Evolutionary conservation across 1,140 invertebrate species (phyloP), one percentile per base, ranked within the genome.

Genomic region (Dreissena rostriformis): DNA sequence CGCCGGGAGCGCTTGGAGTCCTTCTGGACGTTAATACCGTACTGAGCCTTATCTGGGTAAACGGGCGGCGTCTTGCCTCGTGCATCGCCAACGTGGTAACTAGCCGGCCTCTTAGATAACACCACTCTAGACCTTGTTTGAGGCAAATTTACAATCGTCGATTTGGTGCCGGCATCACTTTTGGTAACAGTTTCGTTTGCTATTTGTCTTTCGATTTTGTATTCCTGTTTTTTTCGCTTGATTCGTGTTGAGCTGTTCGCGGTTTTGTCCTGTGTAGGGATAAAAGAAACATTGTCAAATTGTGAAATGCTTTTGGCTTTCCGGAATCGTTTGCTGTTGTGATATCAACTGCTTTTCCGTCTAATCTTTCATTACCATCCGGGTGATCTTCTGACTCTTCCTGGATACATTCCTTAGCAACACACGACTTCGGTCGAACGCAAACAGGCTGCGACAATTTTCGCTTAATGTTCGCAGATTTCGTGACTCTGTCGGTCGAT

Each of bases 241-340:
- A n/a, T n/a, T n/a, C n/a, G n/a, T n/a, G n/a, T n/a, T n/a, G n/a
- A n/a, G n/a, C n/a, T n/a, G n/a, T n/a, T n/a, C n/a, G n/a, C n/a
- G n/a, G n/a, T 74, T 79, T 81, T 5, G 82, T 75, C 28, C 76
- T 86, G 39, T 82, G 86, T 51, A 86, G 57, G 0, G 86, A 86
- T 12, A 84, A 52, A 29, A 82, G 73, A 77, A 86, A 86, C 86
- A 86, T 86, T 6, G 86, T 86, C 10, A 86, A 29, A n/a, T 68
- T 86, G 78, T 80, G 75, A n/a, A n/a, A n/a, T n/a, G n/a, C n/a
- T n/a, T n/a, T n/a, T 17, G 83, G 24, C 19, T 76, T 81, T 73
- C 80, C 81, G 57, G 78, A 61, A 24, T 74, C 66, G 11, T 78
- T 66, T 17, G 53, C 26, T n/a, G n/a, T n/a, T n/a, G n/a, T n/a